Conservation (phyloP, 1,140 invertebrate genomes). For the Aphelinus atriplicis region DNA sequence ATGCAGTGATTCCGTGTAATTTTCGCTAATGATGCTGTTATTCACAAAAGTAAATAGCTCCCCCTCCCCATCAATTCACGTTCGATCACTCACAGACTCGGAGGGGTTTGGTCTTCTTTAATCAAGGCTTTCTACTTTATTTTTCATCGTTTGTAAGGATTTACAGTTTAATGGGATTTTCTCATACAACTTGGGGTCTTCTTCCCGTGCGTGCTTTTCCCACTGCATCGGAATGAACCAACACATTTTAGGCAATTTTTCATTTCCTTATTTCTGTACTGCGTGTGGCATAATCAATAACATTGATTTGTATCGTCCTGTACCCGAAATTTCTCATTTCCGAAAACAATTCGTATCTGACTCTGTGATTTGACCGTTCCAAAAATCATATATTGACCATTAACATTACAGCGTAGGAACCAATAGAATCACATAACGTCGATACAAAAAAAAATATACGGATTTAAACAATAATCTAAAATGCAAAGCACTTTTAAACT, state of each 20-base stretch:
- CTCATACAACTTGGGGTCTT: background rate
- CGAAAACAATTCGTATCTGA: too few relatives aligned
- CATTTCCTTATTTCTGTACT: background rate
- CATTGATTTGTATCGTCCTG: too few relatives aligned
- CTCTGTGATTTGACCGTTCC: too few relatives aligned
- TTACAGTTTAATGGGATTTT: constrained; percentile 24
- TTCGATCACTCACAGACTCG: background rate
- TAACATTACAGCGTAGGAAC: too few relatives aligned
- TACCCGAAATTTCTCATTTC: too few relatives aligned
- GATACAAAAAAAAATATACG: too few relatives aligned
- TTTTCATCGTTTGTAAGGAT: constrained; percentile 2
- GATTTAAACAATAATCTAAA: too few relatives aligned
- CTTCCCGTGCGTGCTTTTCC: too few relatives aligned
- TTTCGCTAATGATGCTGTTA: constrained; percentile 3
- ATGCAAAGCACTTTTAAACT: background rate
- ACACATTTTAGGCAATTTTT: background rate
- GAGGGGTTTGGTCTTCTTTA: background rate
- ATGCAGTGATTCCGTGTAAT: constrained; percentile 1
- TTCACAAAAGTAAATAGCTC: background rate
- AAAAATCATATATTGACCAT: too few relatives aligned
- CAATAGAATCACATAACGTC: too few relatives aligned
- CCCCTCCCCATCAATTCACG: constrained; percentile 7
- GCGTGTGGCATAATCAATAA: too few relatives aligned
- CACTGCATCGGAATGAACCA: background rate
- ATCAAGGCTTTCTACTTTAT: constrained; percentile 6